Percentiles rank a stretch among this genome's conserved stretches.
Conservation (phyloP, 2,888 invertebrate genomes). For the Cataglyphis livida region DNA sequence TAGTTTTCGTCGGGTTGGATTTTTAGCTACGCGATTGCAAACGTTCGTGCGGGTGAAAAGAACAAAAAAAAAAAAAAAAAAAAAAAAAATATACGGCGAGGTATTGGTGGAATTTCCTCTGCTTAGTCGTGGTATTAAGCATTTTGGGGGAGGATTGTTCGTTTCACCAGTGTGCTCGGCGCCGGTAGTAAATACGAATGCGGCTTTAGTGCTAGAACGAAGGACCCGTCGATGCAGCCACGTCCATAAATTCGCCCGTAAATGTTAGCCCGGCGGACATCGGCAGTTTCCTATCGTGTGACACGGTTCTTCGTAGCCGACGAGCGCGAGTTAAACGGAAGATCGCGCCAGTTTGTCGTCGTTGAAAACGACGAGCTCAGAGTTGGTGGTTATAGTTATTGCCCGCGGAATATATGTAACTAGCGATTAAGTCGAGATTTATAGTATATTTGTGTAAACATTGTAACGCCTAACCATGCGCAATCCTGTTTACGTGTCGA, state of each 20-base stretch:
- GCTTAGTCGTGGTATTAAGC: conserved; percentile 63
- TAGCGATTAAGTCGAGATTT: conserved; percentile 24
- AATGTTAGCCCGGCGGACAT: conserved; percentile 62
- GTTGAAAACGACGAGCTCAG: not conserved
- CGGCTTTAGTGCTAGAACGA: conserved; percentile 55
- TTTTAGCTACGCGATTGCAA: conserved; percentile 31
- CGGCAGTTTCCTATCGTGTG: conserved; percentile 43
- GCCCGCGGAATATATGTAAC: not conserved
- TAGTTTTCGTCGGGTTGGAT: conserved; percentile 30
- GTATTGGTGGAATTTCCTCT: conserved; percentile 44
- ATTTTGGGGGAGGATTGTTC: conserved; percentile 62
- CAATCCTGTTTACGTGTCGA: not conserved
- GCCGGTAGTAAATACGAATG: conserved; percentile 63
- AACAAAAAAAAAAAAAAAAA: not conserved
- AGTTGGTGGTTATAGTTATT: conserved; percentile 15
- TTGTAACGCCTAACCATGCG: not conserved
- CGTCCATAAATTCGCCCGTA: conserved; percentile 63
- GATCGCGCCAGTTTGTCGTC: conserved; percentile 19
- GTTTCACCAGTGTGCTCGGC: conserved; percentile 36
- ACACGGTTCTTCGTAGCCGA: conserved; percentile 36
- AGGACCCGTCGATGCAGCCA: conserved; percentile 53
- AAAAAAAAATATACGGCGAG: not conserved
- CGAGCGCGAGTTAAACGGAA: conserved; percentile 45
- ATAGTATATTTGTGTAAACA: conserved; percentile 3
- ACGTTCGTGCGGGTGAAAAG: not conserved